A percentile compares a stretch with the other conserved stretches of the same genome.
Conservation (phyloP, 2,888 invertebrate species). For the Helleia helle region DNA sequence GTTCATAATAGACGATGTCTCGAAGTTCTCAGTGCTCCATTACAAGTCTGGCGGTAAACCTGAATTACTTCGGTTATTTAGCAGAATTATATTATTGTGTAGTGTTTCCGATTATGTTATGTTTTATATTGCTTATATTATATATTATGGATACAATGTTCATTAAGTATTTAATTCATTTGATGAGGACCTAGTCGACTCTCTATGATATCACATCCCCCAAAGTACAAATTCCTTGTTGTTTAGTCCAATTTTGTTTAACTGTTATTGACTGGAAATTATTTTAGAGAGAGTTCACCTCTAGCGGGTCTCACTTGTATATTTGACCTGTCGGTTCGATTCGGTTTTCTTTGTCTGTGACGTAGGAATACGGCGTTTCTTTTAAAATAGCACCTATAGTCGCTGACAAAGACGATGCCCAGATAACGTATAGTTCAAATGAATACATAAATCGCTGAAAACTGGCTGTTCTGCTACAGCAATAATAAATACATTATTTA, state of each 20-base stretch:
- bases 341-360: slow-evolving; percentile 23
- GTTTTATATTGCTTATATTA: slow-evolving; percentile 74
- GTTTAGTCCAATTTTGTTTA: slow-evolving; percentile 75
- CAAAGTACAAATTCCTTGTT: slow-evolving; percentile 76
- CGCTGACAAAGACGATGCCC: slow-evolving; percentile 22
- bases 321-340: slow-evolving; percentile 18
- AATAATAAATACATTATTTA: slow-evolving; percentile 36
- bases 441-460: slow-evolving; percentile 36
- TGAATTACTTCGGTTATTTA: slow-evolving; percentile 70
- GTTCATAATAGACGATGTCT: slow-evolving; percentile 15
- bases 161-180: slow-evolving; percentile 73
- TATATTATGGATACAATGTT: slow-evolving; percentile 70
- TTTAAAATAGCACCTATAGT: slow-evolving; percentile 11
- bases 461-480: background rate
- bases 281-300: slow-evolving; percentile 51
- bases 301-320: slow-evolving; percentile 23
- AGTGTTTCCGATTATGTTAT: slow-evolving; percentile 72
- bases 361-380: slow-evolving; percentile 18
- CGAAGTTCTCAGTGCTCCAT: slow-evolving; percentile 29
- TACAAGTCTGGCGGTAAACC: slow-evolving; percentile 43
- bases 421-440: slow-evolving; percentile 32
- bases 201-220: slow-evolving; percentile 73
- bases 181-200: slow-evolving; percentile 74
- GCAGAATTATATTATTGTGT: slow-evolving; percentile 72
- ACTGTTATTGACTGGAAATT: slow-evolving; percentile 71